Base-by-base conservation (phyloP, 2,113 vertebrate genomes). In the Elgaria multicarinata region DNA sequence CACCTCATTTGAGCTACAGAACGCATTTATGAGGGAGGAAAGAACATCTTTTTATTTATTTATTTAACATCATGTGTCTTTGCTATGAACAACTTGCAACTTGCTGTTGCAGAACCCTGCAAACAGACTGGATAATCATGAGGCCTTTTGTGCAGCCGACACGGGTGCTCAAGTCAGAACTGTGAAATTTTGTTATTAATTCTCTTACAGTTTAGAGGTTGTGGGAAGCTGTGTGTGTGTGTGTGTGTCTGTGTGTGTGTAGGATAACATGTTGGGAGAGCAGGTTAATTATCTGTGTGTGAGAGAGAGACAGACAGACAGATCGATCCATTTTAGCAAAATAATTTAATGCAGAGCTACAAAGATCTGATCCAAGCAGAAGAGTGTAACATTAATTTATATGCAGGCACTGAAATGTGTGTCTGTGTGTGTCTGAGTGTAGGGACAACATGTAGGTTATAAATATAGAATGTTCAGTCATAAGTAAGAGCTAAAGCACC, bases 1-100 rank as follows among this genome's bases (percentile, higher is more conserved):
- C 55, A 55, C 42, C 82, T 91, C 91, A 66, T 74, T 92, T 80
- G 7, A 90, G 81, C 93, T 87, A 94, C 86, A n/a, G 84, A 92
- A 94, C 90, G 96, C 96, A 93, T 95, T 97, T 96, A 89, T 95
- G 95, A 93, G 91, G 91, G 87, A 94, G 93, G 91, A 96, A 95
- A 95, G 92, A 85, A 81, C 88, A 91, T 94, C 93, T 93, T 93
- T n/a, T n/a, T n/a, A n/a, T n/a, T n/a, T n/a, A n/a, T n/a, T n/a
- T n/a, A n/a, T n/a, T 71, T 69, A 93, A 93, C 74, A 76, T 7
- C 42, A 53, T 20, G 81, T 82, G 90, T 94, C 0, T 3, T 75
- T 88, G 88, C 92, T 95, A 92, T 93, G 91, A 96, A 95, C 91
- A 94, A 91, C 93, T 89, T 36, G 14, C n/a, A 74, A 75, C 72